Base-by-base conservation (phyloP, 1,140 invertebrate genomes). In the Drosophila malerkotliana region DNA sequence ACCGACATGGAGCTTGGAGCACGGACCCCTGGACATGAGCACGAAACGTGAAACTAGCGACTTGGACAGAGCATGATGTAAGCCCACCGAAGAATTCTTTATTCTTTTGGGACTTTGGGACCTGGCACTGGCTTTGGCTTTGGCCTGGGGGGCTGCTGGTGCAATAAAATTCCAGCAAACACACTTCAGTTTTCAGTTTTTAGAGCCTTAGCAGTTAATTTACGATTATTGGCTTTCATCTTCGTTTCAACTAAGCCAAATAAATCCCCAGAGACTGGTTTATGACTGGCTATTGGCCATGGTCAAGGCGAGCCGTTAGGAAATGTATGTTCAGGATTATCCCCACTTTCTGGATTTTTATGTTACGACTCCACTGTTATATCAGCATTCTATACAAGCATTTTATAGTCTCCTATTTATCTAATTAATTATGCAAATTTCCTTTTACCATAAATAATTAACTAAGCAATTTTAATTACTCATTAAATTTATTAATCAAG, bases 401-500 rank as follows among this genome's bases (percentile, higher is more conserved):
- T 4, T 37, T 10, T 37, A 37, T 37, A 2, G 34, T 3, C 9
- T 12, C 10, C 10, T 7, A 24, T 9, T 41, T 41, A 18, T 7
- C 1, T 2, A n/a, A 26, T 5, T 0, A 32, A 1, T 21, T 21
- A 21, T 21, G 2, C 21, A 21, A 21, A 21, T 21, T 21, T 21
- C 21, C 21, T 21, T 21, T 21, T 21, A 3, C 21, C 21, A 34
- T 5, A 3, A 49, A 37, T 18, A 18, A n/a, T 4, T 21, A 3
- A 21, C 14, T 7, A 15, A 7, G 6, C 41, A 44, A 4, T 18
- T 77, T 66, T 34, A 72, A 73, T 81, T 85, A 87, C 68, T 76
- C 55, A 80, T 67, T 87, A 82, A 60, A 54, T 85, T 85, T 85
- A 85, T 85, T 85, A 75, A 81, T 85, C 57, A 77, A 87, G 68